Base-by-base conservation (phyloP, 2,888 invertebrate genomes). In the Micoletzkya japonica region DNA sequence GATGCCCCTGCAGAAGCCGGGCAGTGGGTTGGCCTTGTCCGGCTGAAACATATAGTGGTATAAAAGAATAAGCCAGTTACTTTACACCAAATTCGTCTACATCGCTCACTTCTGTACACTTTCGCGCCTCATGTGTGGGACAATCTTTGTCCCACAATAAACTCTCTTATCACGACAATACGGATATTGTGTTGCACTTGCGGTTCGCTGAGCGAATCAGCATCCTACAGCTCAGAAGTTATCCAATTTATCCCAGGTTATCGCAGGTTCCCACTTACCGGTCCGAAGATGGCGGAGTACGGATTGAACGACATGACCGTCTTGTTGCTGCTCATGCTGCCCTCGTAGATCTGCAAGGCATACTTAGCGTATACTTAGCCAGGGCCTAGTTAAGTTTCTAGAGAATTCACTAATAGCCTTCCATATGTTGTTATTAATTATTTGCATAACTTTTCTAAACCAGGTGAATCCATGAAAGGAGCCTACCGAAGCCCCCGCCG, bases 1-100 rank as follows among this genome's bases (percentile, higher is more conserved):
- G 58, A 83, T 74, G 2, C 82, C 82, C 36, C 76, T 61, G 37
- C 71, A 71, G 58, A 70, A 76, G 1, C 70, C 70, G 4, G 71
- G 72, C n/a, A 70, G 50, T 32, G 67, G 70, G 20, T 14, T 6
- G n/a, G 66, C 60, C 4, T 50, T n/a, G 14, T 14, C 2, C 4
- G 37, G 26, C 17, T 14, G n/a, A 58, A 20, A 24, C 6, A 24
- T n/a, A 14, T 10, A 20, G 44, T 14, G 44, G 44, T 44, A 44
- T 20, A 14, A 20, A 14, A 44, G 44, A 20, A 44, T 44, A 10
- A 20, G 20, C 44, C 20, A 24, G 37, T 0, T 69, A 28, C n/a
- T n/a, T n/a, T n/a, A n/a, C n/a, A n/a, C n/a, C n/a, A n/a, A n/a
- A n/a, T n/a, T n/a, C n/a, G n/a, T n/a, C n/a, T n/a, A n/a, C n/a